Conservation (phyloP, 1,140 invertebrate species). For the Drosophila busckii region DNA sequence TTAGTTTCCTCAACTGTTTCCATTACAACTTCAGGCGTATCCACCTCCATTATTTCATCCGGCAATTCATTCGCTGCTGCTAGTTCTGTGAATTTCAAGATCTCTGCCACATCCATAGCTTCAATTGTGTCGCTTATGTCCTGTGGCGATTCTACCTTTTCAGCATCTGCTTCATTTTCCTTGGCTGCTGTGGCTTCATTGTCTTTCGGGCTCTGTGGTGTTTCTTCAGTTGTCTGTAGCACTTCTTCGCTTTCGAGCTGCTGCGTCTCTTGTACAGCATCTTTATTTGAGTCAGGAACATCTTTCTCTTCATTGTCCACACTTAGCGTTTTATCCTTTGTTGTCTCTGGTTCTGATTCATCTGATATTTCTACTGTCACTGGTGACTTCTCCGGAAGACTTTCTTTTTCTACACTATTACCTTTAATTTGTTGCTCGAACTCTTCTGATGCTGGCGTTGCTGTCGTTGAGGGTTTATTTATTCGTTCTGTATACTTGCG, state of each 20-base stretch:
- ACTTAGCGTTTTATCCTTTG: not conserved
- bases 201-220: not conserved
- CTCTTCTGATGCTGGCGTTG: no score
- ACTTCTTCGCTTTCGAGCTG: not conserved
- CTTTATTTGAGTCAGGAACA: not conserved
- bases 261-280: no score
- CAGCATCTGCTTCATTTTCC: not conserved
- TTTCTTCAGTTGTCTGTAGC: not conserved
- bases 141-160: not conserved
- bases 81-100: not conserved
- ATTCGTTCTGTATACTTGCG: conserved; percentile 30
- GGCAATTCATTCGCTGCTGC: no score
- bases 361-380: not conserved
- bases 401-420: no score
- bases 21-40: not conserved
- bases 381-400: not conserved
- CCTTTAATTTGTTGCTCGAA: no score
- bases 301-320: not conserved
- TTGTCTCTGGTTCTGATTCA: not conserved
- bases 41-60: not conserved
- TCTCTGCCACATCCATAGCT: not conserved
- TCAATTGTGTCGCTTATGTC: not conserved
- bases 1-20: not conserved
- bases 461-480: no score
- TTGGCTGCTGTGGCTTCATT: not conserved